Conservation (phyloP, 2,797 vertebrate genomes). For the Argentina silus region DNA sequence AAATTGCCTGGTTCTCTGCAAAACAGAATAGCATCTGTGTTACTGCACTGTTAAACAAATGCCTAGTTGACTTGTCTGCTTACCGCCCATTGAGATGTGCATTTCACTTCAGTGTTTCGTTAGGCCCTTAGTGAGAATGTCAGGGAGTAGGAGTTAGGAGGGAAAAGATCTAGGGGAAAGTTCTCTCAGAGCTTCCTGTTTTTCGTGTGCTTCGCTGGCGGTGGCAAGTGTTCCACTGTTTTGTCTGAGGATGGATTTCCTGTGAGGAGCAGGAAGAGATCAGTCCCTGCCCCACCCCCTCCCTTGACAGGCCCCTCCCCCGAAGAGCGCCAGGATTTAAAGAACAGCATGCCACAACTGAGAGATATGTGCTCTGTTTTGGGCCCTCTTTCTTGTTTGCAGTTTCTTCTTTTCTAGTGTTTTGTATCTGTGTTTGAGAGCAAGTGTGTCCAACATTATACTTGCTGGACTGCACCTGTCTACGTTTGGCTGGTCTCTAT, state of each 20-base stretch:
- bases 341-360: not conserved
- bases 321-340: conserved; percentile 22
- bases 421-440: not conserved
- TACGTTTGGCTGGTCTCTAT: not conserved
- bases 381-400: not conserved
- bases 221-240: conserved; percentile 47
- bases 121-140: not conserved
- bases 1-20: not conserved
- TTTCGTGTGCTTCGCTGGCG: conserved; percentile 44
- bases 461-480: not conserved
- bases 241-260: conserved; percentile 56
- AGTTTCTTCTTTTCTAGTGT: too few species aligned
- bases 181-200: conserved; percentile 72
- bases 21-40: not conserved
- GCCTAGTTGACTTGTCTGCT: not conserved
- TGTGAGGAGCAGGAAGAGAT: conserved; percentile 55
- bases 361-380: too few species aligned
- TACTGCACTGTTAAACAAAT: not conserved
- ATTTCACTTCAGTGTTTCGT: not conserved
- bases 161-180: conserved; percentile 58
- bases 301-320: conserved; percentile 7
- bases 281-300: conserved; percentile 10
- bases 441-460: not conserved
- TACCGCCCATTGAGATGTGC: not conserved
- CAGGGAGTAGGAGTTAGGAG: conserved; percentile 15